Evolutionary conservation across 1,140 invertebrate species (phyloP).

Genomic region (Ylistrum balloti): DNA sequence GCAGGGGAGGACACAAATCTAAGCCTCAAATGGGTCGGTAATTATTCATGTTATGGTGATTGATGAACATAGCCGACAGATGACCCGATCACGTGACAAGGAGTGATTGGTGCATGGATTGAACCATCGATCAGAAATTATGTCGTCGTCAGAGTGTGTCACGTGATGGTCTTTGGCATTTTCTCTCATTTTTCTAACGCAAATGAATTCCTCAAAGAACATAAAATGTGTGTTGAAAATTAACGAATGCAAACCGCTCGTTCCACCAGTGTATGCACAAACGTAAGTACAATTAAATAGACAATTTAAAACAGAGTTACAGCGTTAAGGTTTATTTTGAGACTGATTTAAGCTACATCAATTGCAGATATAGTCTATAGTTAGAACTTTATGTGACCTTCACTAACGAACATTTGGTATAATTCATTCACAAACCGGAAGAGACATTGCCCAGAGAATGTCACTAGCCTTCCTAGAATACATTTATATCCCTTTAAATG

Average conservation of each 20-base stretch:
- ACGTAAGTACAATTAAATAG: background rate
- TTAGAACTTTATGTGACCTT: background rate
- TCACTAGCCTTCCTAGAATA: conserved; percentile 14
- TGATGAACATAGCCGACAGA: conserved; percentile 32
- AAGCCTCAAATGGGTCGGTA: conserved; percentile 4
- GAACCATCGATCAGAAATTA: conserved; percentile 13
- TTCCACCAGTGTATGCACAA: background rate
- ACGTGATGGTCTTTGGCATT: background rate
- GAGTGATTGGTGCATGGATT: conserved; percentile 24
- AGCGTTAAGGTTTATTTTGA: background rate
- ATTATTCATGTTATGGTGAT: conserved; percentile 35
- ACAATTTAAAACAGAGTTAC: background rate
- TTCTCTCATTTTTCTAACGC: background rate
- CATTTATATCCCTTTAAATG: conserved; percentile 35
- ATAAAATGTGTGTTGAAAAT: background rate
- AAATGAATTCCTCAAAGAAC: background rate
- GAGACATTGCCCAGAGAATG: background rate
- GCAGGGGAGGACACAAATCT: background rate
- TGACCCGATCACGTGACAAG: conserved; percentile 24
- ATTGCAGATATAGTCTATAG: background rate
- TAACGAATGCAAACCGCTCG: background rate
- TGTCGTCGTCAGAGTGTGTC: background rate
- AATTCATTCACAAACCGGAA: conserved; percentile 27
- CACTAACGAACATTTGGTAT: conserved; percentile 8
- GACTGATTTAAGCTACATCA: background rate